Conservation (phyloP, 2,797 vertebrate genomes). For the Epinephelus malabaricus region DNA sequence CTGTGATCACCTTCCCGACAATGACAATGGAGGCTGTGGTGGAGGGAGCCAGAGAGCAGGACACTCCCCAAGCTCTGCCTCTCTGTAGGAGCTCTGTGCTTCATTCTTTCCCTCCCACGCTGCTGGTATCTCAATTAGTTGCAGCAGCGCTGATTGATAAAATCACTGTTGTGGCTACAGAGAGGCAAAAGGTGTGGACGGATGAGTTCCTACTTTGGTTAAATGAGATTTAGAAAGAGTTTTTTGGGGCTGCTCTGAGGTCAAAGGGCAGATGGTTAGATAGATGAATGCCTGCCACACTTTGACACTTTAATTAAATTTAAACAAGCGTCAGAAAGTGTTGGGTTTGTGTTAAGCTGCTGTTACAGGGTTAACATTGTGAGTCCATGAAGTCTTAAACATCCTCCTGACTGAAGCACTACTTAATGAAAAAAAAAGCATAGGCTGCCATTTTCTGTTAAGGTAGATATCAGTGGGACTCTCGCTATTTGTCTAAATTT, state of each 20-base stretch:
- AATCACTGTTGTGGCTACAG: conserved; percentile 75
- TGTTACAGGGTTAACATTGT: neutral
- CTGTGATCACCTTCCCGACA: conserved; percentile 79
- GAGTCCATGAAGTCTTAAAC: neutral
- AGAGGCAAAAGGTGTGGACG: conserved; percentile 63
- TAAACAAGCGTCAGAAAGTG: conserved; percentile 26
- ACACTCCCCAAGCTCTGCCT: conserved; percentile 46
- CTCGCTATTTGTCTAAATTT: too few relatives aligned
- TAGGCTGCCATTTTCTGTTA: neutral
- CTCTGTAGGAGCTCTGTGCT: conserved; percentile 6
- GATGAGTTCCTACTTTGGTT: conserved; percentile 68
- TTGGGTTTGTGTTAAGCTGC: conserved; percentile 4
- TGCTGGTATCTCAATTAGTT: conserved; percentile 64
- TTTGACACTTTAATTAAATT: conserved; percentile 56
- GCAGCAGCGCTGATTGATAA: conserved; percentile 62
- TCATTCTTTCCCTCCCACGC: conserved; percentile 19
- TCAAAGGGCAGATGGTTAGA: conserved; percentile 58
- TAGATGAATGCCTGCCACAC: conserved; percentile 26
- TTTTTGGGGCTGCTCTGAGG: conserved; percentile 60
- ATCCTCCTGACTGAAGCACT: neutral
- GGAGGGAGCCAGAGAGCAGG: conserved; percentile 38
- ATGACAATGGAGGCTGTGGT: conserved; percentile 74
- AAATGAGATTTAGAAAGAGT: conserved; percentile 64
- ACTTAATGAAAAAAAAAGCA: neutral
- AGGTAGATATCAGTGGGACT: too few relatives aligned